A percentile compares a stretch with the other conserved stretches of the same genome.
These are phyloP conservation scores for Plebejus melissa DNA, from an alignment of 2,888 invertebrate species.

Conservation along the genomic window DNA sequence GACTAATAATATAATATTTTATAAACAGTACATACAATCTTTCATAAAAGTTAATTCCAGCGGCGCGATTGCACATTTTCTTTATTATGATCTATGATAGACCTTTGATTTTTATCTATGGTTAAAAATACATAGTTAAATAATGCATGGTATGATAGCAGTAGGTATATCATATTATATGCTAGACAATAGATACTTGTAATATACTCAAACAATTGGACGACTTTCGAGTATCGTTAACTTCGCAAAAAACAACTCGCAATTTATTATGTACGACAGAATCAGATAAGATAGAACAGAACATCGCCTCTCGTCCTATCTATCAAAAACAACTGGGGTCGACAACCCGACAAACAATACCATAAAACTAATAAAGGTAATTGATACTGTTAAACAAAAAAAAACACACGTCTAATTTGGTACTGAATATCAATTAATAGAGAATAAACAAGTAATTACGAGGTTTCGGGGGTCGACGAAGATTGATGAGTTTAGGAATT, in stretches of 20 bases:
- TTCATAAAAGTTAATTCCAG: neutral
- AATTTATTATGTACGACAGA: slow-evolving; percentile 21
- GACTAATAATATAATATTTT: neutral
- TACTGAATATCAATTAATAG: slow-evolving; percentile 52
- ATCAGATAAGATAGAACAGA: slow-evolving; percentile 22
- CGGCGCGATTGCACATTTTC: neutral
- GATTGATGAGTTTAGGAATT: slow-evolving; percentile 59
- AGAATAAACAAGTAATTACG: slow-evolving; percentile 55
- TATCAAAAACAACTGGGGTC: slow-evolving; percentile 28
- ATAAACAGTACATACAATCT: no score
- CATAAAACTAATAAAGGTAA: slow-evolving; percentile 31
- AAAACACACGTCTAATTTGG: slow-evolving; percentile 30
- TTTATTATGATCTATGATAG: neutral
- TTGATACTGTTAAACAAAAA: slow-evolving; percentile 30
- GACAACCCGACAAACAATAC: slow-evolving; percentile 26
- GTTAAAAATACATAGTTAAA: neutral
- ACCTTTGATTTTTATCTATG: neutral
- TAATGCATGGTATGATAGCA: neutral
- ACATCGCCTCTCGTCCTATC: slow-evolving; percentile 23
- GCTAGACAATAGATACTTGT: neutral
- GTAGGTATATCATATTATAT: no score
- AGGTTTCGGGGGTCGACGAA: slow-evolving; percentile 44
- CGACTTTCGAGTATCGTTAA: slow-evolving; percentile 3
- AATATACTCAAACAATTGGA: neutral
- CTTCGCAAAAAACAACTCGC: slow-evolving; percentile 17